Conservation (phyloP, 2,113 vertebrate species). For the Calypte anna region DNA sequence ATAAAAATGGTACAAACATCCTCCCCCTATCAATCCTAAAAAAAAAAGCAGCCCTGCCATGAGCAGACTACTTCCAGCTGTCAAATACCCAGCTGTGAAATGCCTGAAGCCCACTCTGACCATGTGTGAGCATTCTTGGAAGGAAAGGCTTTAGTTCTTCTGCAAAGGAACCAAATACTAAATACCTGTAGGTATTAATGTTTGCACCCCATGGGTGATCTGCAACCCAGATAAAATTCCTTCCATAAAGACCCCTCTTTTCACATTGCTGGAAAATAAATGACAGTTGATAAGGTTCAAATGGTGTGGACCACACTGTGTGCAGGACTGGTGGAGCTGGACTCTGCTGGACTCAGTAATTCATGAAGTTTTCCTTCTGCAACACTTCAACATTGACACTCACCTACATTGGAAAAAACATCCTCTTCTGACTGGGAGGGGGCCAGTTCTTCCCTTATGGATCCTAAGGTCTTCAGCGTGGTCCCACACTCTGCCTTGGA, state of each 20-base stretch:
- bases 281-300: neutral
- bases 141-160: neutral
- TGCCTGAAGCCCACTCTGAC: neutral
- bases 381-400: neutral
- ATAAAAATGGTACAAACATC: neutral
- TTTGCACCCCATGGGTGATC: neutral
- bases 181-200: neutral
- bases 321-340: neutral
- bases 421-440: constrained; percentile 27
- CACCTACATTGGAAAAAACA: constrained; percentile 68
- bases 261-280: neutral
- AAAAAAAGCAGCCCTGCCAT: neutral
- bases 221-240: neutral
- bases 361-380: neutral
- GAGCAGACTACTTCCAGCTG: neutral
- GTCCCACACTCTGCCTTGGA: constrained; percentile 12
- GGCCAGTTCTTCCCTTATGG: neutral
- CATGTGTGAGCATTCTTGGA: neutral
- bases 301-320: neutral
- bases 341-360: neutral
- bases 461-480: neutral
- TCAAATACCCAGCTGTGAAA: neutral
- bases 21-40: neutral
- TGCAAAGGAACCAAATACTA: neutral
- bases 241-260: neutral